Evolutionary conservation across 2,113 vertebrate species (phyloP).

Genomic region (Eonycteris spelaea): DNA sequence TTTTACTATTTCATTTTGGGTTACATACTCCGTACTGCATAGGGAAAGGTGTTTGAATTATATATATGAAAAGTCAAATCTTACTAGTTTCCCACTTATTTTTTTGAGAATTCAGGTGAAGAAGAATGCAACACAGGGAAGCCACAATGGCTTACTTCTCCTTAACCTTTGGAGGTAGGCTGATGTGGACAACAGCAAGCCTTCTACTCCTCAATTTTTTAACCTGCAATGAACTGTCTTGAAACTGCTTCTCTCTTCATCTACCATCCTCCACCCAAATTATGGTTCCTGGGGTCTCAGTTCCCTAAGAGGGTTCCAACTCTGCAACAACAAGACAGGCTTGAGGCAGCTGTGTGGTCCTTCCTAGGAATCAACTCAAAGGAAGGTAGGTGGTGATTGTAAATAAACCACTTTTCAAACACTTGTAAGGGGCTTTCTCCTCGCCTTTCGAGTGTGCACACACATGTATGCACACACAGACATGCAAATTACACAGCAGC

Average conservation of each 20-base stretch:
- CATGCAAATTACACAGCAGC: background rate
- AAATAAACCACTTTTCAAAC: background rate
- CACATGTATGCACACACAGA: background rate
- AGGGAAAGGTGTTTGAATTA: background rate
- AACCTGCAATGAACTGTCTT: background rate
- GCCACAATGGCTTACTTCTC: background rate
- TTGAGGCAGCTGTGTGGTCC: background rate
- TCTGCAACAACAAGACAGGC: background rate
- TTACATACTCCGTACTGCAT: background rate
- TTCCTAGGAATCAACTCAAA: slow-evolving; percentile 3
- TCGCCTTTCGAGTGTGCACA: background rate
- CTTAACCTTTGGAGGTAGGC: background rate
- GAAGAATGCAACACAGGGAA: background rate
- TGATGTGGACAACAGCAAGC: background rate
- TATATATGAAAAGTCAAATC: background rate
- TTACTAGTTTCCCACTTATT: background rate
- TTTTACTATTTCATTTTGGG: background rate
- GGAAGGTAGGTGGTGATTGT: background rate
- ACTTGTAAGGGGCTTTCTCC: background rate
- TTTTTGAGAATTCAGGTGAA: background rate
- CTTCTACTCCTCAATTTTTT: background rate
- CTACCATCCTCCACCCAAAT: too few relatives aligned
- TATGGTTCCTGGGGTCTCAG: background rate
- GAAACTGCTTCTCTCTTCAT: background rate
- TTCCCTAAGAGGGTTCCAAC: background rate